Conservation (phyloP, 2,797 vertebrate genomes). For the Melanogrammus aeglefinus region DNA sequence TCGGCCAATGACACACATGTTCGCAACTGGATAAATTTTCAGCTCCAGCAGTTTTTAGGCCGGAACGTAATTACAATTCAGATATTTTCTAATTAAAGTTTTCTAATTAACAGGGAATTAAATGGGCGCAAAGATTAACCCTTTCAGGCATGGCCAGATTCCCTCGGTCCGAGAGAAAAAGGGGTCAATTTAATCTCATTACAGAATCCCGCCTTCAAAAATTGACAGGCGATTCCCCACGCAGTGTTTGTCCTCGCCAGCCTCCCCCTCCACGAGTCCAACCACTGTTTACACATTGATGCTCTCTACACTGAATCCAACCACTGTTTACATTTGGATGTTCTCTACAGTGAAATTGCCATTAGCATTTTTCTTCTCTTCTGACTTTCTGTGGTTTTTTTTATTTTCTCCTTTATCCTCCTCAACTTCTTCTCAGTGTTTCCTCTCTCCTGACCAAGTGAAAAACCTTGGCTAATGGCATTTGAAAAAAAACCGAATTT, state of each 20-base stretch:
- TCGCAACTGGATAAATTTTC: slow-evolving; percentile 87
- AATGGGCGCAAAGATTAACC: slow-evolving; percentile 87
- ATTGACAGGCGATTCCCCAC: slow-evolving; percentile 44
- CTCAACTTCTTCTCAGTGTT: slow-evolving; percentile 1
- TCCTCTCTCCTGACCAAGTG: slow-evolving; percentile 53
- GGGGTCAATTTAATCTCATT: slow-evolving; percentile 51
- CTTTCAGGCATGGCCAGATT: slow-evolving; percentile 75
- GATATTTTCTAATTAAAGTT: slow-evolving; percentile 80
- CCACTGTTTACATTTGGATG: slow-evolving; percentile 68
- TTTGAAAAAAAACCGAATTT: slow-evolving; percentile 77
- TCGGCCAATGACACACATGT: slow-evolving; percentile 39
- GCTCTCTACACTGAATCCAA: slow-evolving; percentile 34
- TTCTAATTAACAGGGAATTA: slow-evolving; percentile 95
- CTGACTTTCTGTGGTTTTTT: slow-evolving; percentile 37
- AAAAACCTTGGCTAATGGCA: slow-evolving; percentile 74
- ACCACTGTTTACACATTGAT: slow-evolving; percentile 68
- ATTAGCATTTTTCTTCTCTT: slow-evolving; percentile 59
- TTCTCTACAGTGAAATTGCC: slow-evolving; percentile 36
- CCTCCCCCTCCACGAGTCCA: slow-evolving; percentile 17
- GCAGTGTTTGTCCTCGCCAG: slow-evolving; percentile 23
- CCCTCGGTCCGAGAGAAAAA: slow-evolving; percentile 45
- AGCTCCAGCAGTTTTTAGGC: slow-evolving; percentile 85
- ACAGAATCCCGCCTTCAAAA: slow-evolving; percentile 43
- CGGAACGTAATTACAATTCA: slow-evolving; percentile 93
- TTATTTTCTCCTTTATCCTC: slow-evolving; percentile 33